Evolutionary conservation across 2,113 vertebrate species (phyloP), one percentile per base, ranked within the genome.

Genomic region (Nannospalax galili): DNA sequence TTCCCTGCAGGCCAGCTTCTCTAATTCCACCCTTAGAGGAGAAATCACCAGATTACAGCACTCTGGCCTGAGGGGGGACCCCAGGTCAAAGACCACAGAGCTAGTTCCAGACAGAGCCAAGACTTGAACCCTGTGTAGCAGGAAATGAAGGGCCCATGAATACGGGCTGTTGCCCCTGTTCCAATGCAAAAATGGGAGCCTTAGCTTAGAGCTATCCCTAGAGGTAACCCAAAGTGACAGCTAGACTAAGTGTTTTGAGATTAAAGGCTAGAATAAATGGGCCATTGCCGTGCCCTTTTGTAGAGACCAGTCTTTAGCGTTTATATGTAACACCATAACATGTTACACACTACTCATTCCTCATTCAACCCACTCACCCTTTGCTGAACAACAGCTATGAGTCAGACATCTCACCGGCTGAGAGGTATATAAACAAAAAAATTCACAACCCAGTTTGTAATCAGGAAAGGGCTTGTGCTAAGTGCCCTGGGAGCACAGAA

Each of bases 171-270:
- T 0, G 35, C 20, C 35, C 78, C 62, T 84, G 37, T 73, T 35
- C 80, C 52, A 8, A 2, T 15, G 82, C 70, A 58, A 88, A 84
- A 78, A 26, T 32, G 32, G 58, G 37, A 84, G 40, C 40, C 72
- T 88, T 91, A 52, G 12, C 84, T 12, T 56, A 94, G 58, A 87
- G 35, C 75, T 19, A 17, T 89, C 70, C 77, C 45, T 84, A 37
- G 88, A 69, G 32, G 52, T 7, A 45, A 45, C 72, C 74, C 80
- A 73, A 52, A 22, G 9, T 4, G 42, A 48, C 64, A 81, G 72
- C 42, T 58, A 72, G 84, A 90, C 62, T 64, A 30, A 14, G 24
- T 32, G 26, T 72, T 87, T 52, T 95, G 95, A 87, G 77, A 81
- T 52, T 92, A 81, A 5, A 60, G 70, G 67, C 64, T 72, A 30